Evolutionary conservation across 2,888 invertebrate genomes (phyloP), one percentile per base, ranked within the genome.

Genomic region (Trachelus iudaicus): DNA sequence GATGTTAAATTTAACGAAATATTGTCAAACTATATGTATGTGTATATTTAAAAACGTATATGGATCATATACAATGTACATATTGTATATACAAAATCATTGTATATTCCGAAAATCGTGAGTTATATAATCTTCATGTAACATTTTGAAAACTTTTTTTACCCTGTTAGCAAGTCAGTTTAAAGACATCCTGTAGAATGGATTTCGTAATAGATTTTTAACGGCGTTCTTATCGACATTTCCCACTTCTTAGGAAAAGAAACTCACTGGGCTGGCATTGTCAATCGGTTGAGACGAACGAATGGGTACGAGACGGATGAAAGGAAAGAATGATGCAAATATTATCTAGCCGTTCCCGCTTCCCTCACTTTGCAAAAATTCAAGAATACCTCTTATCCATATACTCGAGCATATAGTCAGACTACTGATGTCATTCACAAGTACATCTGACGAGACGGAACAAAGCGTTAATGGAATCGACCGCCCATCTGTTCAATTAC

Each of bases 391-490:
- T 9, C 9, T 56, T 56, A 56, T 23, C 56, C 9, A 9, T 9
- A 56, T 2, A 56, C 23, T 9, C 56, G 9, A 9, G 56, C 23
- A 9, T 15, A 56, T 56, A 23, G 23, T 56, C 23, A 9, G 23
- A 56, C 56, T 9, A 23, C 56, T 2, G 56, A 56, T 23, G 23
- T 56, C 56, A 71, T 23, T 13, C 31, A 12, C 71, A 23, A 33
- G 31, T 71, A 34, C 71, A 9, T 34, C 33, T 71, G 71, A 34
- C 31, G 6, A 71, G 71, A 11, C 71, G 31, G 71, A 34, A 84
- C 81, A 75, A 76, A 80, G 78, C 79, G 79, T 81, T 85, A 86
- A 87, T 86, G 82, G 82, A 82, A 83, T 85, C 74, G 69, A 71
- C 73, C 75, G 56, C 68, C 79, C 76, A 40, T 76, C 75, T 80